Evolutionary conservation across 2,888 invertebrate genomes (phyloP).

Genomic region (Spodoptera picta): DNA sequence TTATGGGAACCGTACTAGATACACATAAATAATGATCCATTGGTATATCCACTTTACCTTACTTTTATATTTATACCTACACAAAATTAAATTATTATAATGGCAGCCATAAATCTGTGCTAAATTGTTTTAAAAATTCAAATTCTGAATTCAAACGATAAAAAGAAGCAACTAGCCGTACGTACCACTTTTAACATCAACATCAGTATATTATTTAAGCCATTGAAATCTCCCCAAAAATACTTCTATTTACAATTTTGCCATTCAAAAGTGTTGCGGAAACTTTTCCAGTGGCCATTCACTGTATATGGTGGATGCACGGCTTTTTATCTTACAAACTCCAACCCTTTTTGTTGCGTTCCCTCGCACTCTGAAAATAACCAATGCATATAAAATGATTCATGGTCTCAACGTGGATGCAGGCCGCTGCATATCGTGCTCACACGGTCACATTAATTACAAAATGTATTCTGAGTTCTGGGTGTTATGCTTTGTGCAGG

Average conservation of each 20-base stretch:
- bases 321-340: slow-evolving; percentile 64
- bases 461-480: slow-evolving; percentile 62
- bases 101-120: too few species aligned
- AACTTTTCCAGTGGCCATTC: slow-evolving; percentile 59
- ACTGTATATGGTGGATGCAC: slow-evolving; percentile 47
- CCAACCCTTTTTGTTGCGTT: slow-evolving; percentile 61
- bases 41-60: background rate
- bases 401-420: slow-evolving; percentile 69
- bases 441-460: slow-evolving; percentile 75
- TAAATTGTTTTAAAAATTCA: background rate
- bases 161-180: slow-evolving; percentile 24
- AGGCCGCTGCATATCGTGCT: slow-evolving; percentile 63
- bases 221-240: slow-evolving; percentile 55
- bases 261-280: slow-evolving; percentile 52
- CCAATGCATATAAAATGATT: slow-evolving; percentile 83
- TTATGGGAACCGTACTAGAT: slow-evolving; percentile 13
- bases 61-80: background rate
- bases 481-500: slow-evolving; percentile 47
- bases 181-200: slow-evolving; percentile 28
- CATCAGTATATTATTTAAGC: slow-evolving; percentile 46
- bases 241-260: slow-evolving; percentile 47
- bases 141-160: slow-evolving; percentile 4
- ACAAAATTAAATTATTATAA: too few species aligned
- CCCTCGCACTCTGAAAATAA: slow-evolving; percentile 67
- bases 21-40: slow-evolving; percentile 35